A percentile compares a stretch with the other conserved stretches of the same genome.
Conservation (phyloP, 30 jellyfish, hydroid and myxozoan species). For the Aurelia sp. region DNA sequence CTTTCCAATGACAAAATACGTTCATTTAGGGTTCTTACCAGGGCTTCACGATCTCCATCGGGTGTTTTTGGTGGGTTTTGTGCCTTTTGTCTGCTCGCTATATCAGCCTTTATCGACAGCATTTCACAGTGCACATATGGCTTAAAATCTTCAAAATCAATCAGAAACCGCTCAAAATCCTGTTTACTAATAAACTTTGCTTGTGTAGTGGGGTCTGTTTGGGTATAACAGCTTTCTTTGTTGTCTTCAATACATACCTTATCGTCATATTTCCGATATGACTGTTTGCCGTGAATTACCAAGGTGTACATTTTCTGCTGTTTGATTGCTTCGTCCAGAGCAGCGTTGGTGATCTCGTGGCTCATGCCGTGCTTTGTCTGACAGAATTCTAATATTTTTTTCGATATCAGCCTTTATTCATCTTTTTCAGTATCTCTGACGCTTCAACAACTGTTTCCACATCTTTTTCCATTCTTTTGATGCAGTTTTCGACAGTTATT, state of each 20-base stretch:
- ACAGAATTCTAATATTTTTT: neutral
- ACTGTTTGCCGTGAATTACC: neutral
- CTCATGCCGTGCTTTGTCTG: conserved; percentile 20
- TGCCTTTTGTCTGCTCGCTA: neutral
- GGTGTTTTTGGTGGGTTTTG: conserved; percentile 8
- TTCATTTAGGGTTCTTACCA: neutral
- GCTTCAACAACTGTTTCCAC: neutral
- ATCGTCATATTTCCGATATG: conserved; percentile 10
- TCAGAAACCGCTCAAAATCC: neutral
- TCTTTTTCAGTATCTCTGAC: conserved; percentile 4
- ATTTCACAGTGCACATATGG: too few relatives aligned
- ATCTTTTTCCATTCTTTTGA: neutral
- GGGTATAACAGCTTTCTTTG: too few relatives aligned
- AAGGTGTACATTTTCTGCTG: conserved; percentile 10
- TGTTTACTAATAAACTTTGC: neutral
- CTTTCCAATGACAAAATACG: too few relatives aligned
- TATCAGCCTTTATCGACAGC: too few relatives aligned
- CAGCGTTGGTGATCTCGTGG: conserved; percentile 3
- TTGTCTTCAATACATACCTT: neutral
- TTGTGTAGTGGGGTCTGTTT: neutral
- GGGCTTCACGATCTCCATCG: conserved; percentile 9
- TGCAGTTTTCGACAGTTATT: neutral
- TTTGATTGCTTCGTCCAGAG: conserved; percentile 20
- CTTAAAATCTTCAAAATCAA: too few relatives aligned
- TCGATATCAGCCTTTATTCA: conserved; percentile 17